Conservation (phyloP, 2,797 vertebrate genomes). For the Myotis vivesi region DNA sequence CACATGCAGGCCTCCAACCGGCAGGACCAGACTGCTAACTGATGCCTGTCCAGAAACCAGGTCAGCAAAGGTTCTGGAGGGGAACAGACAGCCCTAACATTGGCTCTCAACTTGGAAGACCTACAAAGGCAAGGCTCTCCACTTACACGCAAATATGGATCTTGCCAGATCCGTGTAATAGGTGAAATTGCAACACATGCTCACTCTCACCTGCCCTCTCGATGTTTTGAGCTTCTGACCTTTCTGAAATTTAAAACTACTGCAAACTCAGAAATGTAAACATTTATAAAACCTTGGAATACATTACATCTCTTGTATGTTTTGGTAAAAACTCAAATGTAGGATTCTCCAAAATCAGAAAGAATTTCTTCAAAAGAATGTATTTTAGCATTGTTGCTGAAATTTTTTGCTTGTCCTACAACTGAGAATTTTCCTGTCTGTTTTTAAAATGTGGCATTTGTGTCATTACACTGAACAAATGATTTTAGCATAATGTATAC, state of each 20-base stretch:
- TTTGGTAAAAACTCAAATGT: neutral
- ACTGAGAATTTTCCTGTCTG: neutral
- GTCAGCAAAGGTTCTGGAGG: neutral
- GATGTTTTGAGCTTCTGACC: neutral
- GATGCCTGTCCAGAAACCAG: neutral
- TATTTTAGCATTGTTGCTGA: neutral
- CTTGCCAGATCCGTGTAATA: neutral
- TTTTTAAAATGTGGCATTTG: neutral
- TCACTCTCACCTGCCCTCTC: too few relatives aligned
- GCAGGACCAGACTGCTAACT: neutral
- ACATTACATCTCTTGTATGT: neutral
- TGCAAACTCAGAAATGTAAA: neutral
- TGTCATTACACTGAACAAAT: neutral
- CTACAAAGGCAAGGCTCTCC: neutral
- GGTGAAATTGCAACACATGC: neutral
- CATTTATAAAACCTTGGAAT: neutral
- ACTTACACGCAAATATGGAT: neutral
- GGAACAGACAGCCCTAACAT: neutral
- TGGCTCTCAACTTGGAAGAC: neutral
- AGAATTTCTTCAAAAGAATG: neutral
- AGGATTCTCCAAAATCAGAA: neutral
- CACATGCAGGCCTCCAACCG: neutral
- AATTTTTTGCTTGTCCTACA: neutral
- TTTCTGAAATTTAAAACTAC: conserved; percentile 7
- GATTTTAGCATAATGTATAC: neutral